phyloP scores from a whole-genome alignment of 2,797 vertebrate genomes.

The Apodemus agrarius region DNA sequence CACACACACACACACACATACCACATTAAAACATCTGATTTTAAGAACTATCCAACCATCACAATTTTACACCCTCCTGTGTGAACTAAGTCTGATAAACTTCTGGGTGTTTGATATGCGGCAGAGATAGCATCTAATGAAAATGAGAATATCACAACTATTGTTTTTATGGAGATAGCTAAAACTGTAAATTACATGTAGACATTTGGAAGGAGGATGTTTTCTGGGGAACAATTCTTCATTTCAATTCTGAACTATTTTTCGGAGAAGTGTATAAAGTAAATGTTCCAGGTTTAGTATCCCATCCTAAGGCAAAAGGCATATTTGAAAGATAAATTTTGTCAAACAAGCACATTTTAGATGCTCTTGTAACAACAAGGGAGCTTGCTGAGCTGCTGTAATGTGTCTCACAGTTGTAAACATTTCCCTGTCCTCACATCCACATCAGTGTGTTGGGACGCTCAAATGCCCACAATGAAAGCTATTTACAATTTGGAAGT shows the following conservation, averaged over 20 bases:
- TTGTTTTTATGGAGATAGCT: not conserved
- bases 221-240: not conserved
- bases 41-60: constrained; percentile 8
- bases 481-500: not conserved
- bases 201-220: not conserved
- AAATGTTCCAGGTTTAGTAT: not conserved
- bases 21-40: not conserved
- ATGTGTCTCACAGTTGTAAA: not conserved
- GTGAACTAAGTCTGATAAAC: not conserved
- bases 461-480: not conserved
- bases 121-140: not conserved
- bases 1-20: not conserved
- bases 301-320: not conserved
- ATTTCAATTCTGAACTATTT: not conserved
- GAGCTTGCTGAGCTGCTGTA: not conserved
- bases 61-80: not conserved
- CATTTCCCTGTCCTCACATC: not conserved
- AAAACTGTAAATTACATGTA: not conserved
- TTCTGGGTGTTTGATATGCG: not conserved
- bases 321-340: not conserved
- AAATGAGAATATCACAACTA: not conserved
- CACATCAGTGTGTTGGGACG: not conserved
- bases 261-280: not conserved
- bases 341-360: not conserved
- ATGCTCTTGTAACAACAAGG: not conserved